These are phyloP conservation scores for Neogobius melanostomus DNA, from an alignment of 2,113 vertebrate genomes.

Conservation along the genomic window DNA sequence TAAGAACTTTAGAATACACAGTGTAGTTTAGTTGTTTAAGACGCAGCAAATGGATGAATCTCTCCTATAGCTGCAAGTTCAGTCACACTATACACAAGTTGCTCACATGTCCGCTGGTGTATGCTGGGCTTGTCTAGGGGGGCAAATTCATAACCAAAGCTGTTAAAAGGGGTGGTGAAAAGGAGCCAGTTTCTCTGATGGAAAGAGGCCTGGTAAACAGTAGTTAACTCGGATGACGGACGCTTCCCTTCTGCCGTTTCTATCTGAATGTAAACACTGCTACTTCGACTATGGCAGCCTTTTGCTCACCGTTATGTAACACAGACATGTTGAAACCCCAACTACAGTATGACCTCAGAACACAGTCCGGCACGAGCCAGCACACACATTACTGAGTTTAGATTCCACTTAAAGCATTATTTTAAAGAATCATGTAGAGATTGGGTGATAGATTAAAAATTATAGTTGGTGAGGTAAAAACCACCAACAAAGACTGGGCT, in stretches of 20 bases:
- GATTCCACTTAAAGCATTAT: background rate
- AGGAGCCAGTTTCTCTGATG: background rate
- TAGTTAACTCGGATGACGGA: conserved; percentile 5
- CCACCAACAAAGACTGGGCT: background rate
- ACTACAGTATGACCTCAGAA: background rate
- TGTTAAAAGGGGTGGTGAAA: background rate
- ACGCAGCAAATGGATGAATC: background rate
- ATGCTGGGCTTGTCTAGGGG: background rate
- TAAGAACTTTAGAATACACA: background rate
- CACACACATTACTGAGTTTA: background rate
- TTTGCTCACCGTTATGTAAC: background rate
- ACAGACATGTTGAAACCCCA: background rate
- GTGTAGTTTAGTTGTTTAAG: background rate
- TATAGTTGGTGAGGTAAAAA: background rate
- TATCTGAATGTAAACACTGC: conserved; percentile 7
- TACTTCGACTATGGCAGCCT: conserved; percentile 6
- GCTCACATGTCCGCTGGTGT: background rate
- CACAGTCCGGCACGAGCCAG: background rate
- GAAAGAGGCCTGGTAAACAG: conserved; percentile 5
- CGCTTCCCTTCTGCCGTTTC: background rate
- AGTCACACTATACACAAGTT: background rate
- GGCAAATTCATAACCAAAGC: background rate
- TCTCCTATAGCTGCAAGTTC: background rate
- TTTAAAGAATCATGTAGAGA: background rate
- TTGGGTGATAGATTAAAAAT: background rate